Percentiles rank a stretch among this genome's conserved stretches.
Evolutionary conservation across 2,113 vertebrate species (phyloP).

Genomic region (Numenius arquata): DNA sequence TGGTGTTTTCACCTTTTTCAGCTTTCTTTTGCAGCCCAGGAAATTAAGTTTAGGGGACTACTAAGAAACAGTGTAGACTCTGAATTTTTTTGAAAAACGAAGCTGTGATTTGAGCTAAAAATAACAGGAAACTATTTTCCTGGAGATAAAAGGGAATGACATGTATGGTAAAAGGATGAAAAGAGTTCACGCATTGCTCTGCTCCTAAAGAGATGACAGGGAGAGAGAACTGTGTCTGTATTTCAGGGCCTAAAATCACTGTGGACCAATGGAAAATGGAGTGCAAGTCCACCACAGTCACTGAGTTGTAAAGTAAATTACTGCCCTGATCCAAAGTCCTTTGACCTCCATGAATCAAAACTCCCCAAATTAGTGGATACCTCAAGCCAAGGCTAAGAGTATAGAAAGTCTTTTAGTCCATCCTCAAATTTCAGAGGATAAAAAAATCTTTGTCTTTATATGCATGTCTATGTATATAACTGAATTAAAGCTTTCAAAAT

Average conservation of each 20-base stretch:
- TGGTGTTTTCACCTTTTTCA: conserved; percentile 32
- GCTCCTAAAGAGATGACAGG: not conserved
- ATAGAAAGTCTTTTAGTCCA: not conserved
- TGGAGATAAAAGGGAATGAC: conserved; percentile 15
- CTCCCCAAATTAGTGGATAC: not conserved
- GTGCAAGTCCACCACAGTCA: not conserved
- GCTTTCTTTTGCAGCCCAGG: conserved; percentile 7
- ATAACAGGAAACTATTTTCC: conserved; percentile 42
- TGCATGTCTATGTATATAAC: not conserved
- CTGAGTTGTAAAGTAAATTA: not conserved
- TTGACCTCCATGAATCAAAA: not conserved
- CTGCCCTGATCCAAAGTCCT: not conserved
- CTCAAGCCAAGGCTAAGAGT: not conserved
- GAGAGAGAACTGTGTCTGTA: not conserved
- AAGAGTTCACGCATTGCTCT: not conserved
- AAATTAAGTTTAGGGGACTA: conserved; percentile 36
- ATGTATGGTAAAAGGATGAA: not conserved
- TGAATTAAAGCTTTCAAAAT: not conserved
- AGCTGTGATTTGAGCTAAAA: conserved; percentile 46
- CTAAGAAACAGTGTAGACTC: not conserved
- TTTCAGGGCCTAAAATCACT: not conserved
- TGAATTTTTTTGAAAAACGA: not conserved
- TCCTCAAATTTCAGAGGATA: not conserved
- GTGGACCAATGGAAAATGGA: not conserved
- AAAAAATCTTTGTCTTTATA: not conserved